Conservation (phyloP, 1,140 invertebrate species). For the Caenorhabditis tropicalis region DNA sequence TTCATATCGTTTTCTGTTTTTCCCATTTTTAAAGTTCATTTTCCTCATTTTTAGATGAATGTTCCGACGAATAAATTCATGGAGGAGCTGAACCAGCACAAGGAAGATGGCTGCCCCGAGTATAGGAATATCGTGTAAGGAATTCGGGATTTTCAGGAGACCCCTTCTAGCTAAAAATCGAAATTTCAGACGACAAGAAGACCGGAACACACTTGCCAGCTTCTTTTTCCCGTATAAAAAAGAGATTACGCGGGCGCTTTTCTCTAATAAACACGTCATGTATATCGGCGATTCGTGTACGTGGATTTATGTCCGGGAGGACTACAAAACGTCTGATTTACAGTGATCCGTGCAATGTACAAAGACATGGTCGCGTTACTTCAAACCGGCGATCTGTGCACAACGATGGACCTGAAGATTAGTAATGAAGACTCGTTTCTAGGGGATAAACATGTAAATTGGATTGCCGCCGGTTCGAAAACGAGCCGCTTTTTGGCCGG, state of each 20-base stretch:
- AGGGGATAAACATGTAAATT: conserved; percentile 43
- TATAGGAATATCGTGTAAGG: not conserved
- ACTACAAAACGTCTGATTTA: no score
- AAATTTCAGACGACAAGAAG: not conserved
- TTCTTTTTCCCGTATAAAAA: conserved; percentile 11
- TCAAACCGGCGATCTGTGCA: not conserved
- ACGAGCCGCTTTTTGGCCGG: no score
- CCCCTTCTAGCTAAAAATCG: no score
- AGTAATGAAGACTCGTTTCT: not conserved
- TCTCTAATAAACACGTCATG: conserved; percentile 19
- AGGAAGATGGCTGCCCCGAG: not conserved
- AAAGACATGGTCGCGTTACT: conserved; percentile 33
- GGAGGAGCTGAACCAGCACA: not conserved
- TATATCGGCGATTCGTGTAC: conserved; percentile 48
- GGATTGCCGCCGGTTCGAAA: no score
- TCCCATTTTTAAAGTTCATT: not conserved
- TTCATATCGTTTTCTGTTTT: not conserved
- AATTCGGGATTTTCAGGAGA: no score
- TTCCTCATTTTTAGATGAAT: conserved; percentile 22
- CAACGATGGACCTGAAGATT: not conserved
- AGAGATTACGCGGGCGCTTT: not conserved
- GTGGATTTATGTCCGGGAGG: not conserved
- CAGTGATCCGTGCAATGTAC: conserved; percentile 47
- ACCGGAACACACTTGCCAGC: not conserved
- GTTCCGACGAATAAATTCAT: not conserved